Conservation (phyloP, 2,888 invertebrate genomes). For the Synanthedon formicaeformis region DNA sequence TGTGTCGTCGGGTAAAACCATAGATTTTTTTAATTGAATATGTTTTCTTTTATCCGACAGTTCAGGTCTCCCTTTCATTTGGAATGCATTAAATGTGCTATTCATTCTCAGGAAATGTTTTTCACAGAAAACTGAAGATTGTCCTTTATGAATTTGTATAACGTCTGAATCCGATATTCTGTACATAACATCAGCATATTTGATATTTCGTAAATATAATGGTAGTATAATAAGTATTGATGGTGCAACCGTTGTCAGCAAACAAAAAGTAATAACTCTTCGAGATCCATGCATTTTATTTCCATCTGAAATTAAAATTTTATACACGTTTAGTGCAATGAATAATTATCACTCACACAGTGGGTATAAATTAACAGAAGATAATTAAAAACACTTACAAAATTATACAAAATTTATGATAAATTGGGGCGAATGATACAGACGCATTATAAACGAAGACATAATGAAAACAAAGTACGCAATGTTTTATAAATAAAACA, state of each 20-base stretch:
- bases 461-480: no score
- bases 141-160: slow-evolving; percentile 83
- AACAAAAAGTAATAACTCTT: slow-evolving; percentile 82
- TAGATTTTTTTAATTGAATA: slow-evolving; percentile 82
- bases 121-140: slow-evolving; percentile 86
- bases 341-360: background rate
- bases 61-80: slow-evolving; percentile 77
- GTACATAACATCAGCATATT: slow-evolving; percentile 82
- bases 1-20: slow-evolving; percentile 86
- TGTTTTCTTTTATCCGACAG: slow-evolving; percentile 78
- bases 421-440: no score
- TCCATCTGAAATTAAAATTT: slow-evolving; percentile 62
- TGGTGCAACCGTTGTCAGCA: slow-evolving; percentile 81
- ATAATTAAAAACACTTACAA: background rate
- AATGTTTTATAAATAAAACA: no score
- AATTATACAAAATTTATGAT: background rate
- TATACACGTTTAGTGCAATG: no score
- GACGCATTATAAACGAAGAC: no score
- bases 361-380: background rate
- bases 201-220: slow-evolving; percentile 79
- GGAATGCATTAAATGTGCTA: slow-evolving; percentile 77
- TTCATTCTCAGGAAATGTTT: slow-evolving; percentile 84
- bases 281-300: slow-evolving; percentile 84
- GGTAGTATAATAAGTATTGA: slow-evolving; percentile 81
- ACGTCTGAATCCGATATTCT: slow-evolving; percentile 87